A percentile compares a stretch with the other conserved stretches of the same genome.
Conservation (phyloP, 2,113 vertebrate species). For the Phrynocephalus versicolor region DNA sequence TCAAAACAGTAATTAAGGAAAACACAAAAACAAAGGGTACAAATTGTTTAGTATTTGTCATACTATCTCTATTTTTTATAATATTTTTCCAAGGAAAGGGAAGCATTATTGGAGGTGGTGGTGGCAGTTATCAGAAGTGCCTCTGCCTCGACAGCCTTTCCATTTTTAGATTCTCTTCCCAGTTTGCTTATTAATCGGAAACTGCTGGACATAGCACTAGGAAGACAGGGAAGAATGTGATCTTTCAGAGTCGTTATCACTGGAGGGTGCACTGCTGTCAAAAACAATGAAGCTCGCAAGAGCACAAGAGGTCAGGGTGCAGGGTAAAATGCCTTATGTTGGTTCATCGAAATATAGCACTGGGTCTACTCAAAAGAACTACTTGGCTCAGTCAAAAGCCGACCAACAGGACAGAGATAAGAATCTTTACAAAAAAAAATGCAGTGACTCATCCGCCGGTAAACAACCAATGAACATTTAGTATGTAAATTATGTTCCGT, state of each 20-base stretch:
- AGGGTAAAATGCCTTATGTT: background rate
- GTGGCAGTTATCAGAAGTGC: background rate
- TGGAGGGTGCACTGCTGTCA: background rate
- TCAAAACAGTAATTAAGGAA: background rate
- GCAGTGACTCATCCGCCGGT: too few species aligned
- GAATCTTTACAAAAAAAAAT: too few species aligned
- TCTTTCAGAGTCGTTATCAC: background rate
- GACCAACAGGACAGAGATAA: background rate
- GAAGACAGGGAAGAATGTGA: background rate
- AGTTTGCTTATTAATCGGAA: background rate
- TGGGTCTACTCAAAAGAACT: background rate
- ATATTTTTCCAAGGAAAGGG: background rate
- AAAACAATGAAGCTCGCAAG: background rate
- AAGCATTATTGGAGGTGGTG: background rate
- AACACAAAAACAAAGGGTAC: background rate
- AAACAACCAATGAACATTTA: too few species aligned
- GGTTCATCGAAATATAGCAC: background rate
- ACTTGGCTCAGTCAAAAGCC: background rate
- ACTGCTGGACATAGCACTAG: background rate
- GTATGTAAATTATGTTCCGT: too few species aligned
- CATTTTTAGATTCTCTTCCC: background rate
- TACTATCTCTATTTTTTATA: background rate
- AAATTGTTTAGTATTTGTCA: background rate
- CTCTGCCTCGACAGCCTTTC: too few species aligned
- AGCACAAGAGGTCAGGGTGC: background rate